Evolutionary conservation across 2,888 invertebrate species (phyloP), one percentile per base, ranked within the genome.

Genomic region (Epirrhoe tristata): DNA sequence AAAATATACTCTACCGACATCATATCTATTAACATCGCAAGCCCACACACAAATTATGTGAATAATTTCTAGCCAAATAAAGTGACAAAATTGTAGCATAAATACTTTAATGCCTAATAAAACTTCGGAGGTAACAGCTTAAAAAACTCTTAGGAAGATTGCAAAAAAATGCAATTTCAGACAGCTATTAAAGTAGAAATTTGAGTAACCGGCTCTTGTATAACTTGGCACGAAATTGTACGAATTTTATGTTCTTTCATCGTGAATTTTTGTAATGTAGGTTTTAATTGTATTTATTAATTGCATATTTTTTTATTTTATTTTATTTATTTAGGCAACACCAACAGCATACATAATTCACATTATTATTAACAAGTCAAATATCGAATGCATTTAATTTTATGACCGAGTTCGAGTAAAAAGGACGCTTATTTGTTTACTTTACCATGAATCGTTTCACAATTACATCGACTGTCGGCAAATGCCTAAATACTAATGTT

Each of bases 1-100:
- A 81, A 68, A 79, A 86, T 85, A 85, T 78, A 80, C 72, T 73
- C 69, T 52, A 62, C 70, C 69, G 76, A 72, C 75, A 69, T 66
- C 66, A 73, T 79, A 79, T 76, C 77, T 79, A 72, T 70, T 68
- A 66, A 69, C 74, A 73, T 74, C 73, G 68, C 70, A 68, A 61
- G 52, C 75, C 74, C 74, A 77, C 76, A 68, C 74, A 72, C 60
- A 51, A 67, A 58, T 68, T 55, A 69, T 67, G 32, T 70, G 63
- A 70, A 71, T 70, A 67, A 66, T 70, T 69, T 51, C 59, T 51
- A 58, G 34, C 61, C 68, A 58, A 72, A 66, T 63, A 71, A 68
- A 74, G 65, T 56, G 57, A 60, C 58, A 67, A 64, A 69, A 71
- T 68, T 69, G 58, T 66, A 70, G 14, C 50, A 63, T 65, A 71